Evolutionary conservation across 2,797 vertebrate genomes (phyloP), one percentile per base, ranked within the genome.

Genomic region (Eptatretus atami): DNA sequence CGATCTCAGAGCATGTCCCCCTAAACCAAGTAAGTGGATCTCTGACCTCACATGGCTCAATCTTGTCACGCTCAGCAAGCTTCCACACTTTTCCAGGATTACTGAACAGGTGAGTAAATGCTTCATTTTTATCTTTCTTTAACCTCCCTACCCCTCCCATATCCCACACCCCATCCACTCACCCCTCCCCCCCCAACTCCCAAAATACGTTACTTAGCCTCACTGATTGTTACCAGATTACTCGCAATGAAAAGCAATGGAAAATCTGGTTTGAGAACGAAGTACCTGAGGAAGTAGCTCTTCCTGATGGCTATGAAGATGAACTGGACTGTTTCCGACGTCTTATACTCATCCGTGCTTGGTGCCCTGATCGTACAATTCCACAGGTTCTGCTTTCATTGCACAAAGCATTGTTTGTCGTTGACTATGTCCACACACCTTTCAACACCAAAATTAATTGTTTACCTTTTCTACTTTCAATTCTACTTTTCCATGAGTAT

Each of bases 11-110:
- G 75, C 82, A 44, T 96, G 84, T 66, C 82, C 84, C 65, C 77
- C 80, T 53, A 98, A 96, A 73, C 79, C 85, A 10, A 78, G 81
- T 54, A 88, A 82, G 71, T 98, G 88, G 87, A 94, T 98, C 67
- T 73, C 84, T 64, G 90, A 98, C 68, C 84, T 90, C 81, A 92
- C 84, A 13, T 98, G 90, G 87, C 72, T 95, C 64, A 98, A 96
- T 68, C 77, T 98, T 66, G 90, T 95, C 52, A 82, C 83, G 68
- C 83, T 98, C 63, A 83, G 83, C 73, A 93, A 90, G 69, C 76
- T 90, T 15, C 75, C 79, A 72, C 81, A 83, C 67, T 98, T 98
- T 72, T 82, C 84, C 69, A 78, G 84, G 73, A 75, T 96, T 71
- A 77, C 95, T 60, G 75, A 83, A 69, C 78, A 83, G 76, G 90